phyloP scores from a whole-genome alignment of 2,113 vertebrate genomes.

The Barbus barbus region DNA sequence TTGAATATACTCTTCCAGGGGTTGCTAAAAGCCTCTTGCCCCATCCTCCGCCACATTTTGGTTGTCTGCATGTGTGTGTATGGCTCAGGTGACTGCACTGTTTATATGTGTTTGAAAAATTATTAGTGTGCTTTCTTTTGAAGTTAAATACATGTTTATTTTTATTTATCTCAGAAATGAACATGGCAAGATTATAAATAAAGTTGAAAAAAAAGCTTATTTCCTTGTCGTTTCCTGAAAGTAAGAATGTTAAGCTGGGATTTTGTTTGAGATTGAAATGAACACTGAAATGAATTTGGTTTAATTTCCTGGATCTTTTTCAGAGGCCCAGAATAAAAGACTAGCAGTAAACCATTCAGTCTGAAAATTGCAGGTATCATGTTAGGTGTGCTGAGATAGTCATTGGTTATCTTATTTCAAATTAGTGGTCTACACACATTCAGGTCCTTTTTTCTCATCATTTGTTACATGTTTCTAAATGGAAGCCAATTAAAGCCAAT shows the following conservation, averaged over 20 bases:
- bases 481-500: not conserved
- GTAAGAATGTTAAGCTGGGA: not conserved
- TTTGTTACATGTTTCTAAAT: not conserved
- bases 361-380: constrained; percentile 2
- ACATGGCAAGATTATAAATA: constrained; percentile 22
- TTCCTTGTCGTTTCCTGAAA: not conserved
- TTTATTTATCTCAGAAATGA: constrained; percentile 11
- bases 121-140: constrained; percentile 13
- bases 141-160: constrained; percentile 15
- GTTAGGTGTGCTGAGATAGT: not conserved
- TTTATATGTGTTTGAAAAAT: constrained; percentile 46
- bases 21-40: not conserved
- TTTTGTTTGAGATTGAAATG: not conserved
- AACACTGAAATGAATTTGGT: not conserved
- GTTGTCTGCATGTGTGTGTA: not conserved
- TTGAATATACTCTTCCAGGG: constrained; percentile 34
- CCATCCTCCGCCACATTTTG: not conserved
- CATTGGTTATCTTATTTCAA: constrained; percentile 14
- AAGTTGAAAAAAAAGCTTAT: constrained; percentile 18
- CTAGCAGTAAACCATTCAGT: not conserved
- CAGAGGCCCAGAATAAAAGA: not conserved
- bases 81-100: constrained; percentile 19
- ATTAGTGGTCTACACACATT: not conserved
- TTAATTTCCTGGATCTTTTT: not conserved
- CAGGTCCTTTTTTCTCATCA: not conserved